Evolutionary conservation across 92 coral and sea anemone genomes (phyloP), one percentile per base, ranked within the genome.

Genomic region (Porites evermanni): DNA sequence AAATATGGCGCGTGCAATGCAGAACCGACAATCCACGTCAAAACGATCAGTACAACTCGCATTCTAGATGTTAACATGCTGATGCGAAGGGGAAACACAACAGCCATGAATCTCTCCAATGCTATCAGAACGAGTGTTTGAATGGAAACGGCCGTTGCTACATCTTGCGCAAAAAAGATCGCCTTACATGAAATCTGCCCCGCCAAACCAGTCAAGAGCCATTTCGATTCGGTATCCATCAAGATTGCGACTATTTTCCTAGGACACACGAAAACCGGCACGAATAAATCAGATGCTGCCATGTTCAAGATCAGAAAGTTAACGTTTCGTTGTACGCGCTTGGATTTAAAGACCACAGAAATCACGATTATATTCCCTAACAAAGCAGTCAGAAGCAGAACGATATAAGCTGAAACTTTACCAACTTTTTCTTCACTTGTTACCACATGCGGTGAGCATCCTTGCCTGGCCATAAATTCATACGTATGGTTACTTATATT

Each of bases 261-360:
- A 19, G 88, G 88, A 59, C 53, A 23, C 17, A 77, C 71, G 56
- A 85, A 54, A 7, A 58, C 18, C n/a, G 88, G 83, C 20, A 78
- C 23, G 70, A 85, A 32, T 19, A 85, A 29, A 52, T 85, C 88
- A 50, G 88, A 85, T 6, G 32, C 70, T 0, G 66, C 88, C 88
- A 85, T 85, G 67, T 85, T 85, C 9, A 85, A 14, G 20, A 85
- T 78, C n/a, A 85, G 59, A 24, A 64, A 68, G 18, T 85, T 85
- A 12, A 77, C 72, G 59, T 67, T 78, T 29, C 83, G 56, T 53
- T 78, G 82, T 14, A 67, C 11, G 2, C 56, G 29, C 75, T 85
- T 85, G 58, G 77, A 76, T 54, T 77, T 76, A 6, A 54, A 38
- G 58, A 77, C 51, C 68, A 85, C 83, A 47, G 58, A 58, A 16